Evolutionary conservation across 1,140 invertebrate species (phyloP).

Genomic region (Cardiocondyla obscurior): DNA sequence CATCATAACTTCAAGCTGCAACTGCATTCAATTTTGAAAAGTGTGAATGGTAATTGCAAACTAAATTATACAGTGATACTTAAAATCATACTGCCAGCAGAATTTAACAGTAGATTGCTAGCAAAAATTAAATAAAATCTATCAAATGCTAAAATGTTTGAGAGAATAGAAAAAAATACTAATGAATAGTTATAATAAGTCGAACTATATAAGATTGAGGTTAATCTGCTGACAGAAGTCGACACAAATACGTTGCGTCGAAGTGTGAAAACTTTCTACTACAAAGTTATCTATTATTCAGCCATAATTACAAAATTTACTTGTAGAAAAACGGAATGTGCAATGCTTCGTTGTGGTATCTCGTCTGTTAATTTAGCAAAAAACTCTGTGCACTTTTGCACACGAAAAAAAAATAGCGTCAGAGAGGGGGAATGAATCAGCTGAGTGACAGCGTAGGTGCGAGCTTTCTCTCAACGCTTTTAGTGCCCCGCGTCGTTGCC

Average conservation of each 20-base stretch:
- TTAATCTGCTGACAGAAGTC: not conserved
- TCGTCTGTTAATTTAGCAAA: not conserved
- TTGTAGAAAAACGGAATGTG: not conserved
- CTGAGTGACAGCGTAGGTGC: constrained; percentile 56
- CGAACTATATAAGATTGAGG: too few relatives aligned
- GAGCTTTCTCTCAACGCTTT: not conserved
- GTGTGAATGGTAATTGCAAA: not conserved
- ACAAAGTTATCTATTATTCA: not conserved
- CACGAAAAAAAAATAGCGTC: not conserved
- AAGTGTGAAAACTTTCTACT: not conserved
- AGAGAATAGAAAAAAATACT: too few relatives aligned
- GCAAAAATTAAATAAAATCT: too few relatives aligned
- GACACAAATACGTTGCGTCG: not conserved
- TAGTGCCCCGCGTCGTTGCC: not conserved
- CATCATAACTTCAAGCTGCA: constrained; percentile 53
- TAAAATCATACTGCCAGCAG: too few relatives aligned
- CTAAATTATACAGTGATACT: too few relatives aligned
- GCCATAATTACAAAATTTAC: not conserved
- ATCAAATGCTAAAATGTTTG: too few relatives aligned
- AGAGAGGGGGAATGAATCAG: constrained; percentile 44
- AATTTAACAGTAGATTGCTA: not conserved
- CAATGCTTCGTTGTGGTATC: too few relatives aligned
- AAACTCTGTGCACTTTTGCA: not conserved
- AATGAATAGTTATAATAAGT: too few relatives aligned
- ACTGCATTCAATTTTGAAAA: not conserved